phyloP scores from a whole-genome alignment of 2,888 invertebrate species.

The Beris chalybata region DNA sequence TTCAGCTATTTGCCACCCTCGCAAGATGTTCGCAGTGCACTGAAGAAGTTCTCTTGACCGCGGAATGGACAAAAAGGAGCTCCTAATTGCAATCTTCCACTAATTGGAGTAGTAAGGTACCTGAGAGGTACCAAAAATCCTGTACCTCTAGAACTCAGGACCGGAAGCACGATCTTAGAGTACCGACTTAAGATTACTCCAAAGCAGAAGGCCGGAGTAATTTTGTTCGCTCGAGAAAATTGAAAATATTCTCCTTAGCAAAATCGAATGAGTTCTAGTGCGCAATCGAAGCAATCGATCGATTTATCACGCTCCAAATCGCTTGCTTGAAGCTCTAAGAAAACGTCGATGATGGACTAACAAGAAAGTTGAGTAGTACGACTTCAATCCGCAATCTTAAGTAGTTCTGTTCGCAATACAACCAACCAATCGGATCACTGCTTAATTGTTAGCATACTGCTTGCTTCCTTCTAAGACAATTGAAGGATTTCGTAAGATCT shows the following conservation, averaged over 20 bases:
- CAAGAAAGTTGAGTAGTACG: background rate
- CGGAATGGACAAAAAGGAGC: slow-evolving; percentile 10
- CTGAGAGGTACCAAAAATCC: background rate
- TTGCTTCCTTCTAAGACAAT: no score
- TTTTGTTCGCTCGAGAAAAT: background rate
- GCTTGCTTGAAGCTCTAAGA: no score
- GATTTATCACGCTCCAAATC: slow-evolving; percentile 1
- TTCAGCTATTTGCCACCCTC: background rate
- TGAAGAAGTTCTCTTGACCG: slow-evolving; percentile 16
- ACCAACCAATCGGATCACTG: no score
- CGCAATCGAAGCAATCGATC: slow-evolving; percentile 6
- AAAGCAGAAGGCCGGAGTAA: background rate
- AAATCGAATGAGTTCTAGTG: background rate
- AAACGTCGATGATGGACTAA: background rate
- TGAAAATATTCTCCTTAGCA: background rate
- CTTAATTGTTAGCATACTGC: no score
- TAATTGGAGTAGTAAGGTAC: slow-evolving; percentile 25
- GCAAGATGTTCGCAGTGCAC: background rate
- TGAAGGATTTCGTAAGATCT: no score
- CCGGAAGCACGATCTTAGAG: no score
- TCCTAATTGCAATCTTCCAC: slow-evolving; percentile 27
- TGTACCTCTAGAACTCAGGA: no score
- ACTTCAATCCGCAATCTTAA: background rate
- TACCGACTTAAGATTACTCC: background rate
- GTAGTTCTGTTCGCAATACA: background rate